Evolutionary conservation across 2,797 vertebrate genomes (phyloP).

Genomic region (Vultur gryphus): DNA sequence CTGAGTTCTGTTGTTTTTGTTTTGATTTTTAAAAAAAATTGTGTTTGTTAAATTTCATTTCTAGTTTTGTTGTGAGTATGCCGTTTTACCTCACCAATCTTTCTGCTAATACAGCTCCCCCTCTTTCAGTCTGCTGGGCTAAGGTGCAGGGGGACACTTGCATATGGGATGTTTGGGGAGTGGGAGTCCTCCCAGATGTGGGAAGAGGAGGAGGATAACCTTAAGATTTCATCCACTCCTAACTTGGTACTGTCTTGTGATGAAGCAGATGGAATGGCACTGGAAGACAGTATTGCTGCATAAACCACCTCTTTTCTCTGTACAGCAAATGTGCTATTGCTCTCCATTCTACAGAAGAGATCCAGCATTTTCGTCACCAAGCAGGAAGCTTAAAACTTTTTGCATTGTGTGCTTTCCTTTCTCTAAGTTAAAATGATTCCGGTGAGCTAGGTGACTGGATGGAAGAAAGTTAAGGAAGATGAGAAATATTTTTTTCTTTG

Average conservation of each 20-base stretch:
- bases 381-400: background rate
- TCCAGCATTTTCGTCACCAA: background rate
- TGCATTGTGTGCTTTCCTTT: background rate
- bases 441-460: background rate
- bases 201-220: background rate
- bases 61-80: conserved; percentile 60
- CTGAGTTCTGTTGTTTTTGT: conserved; percentile 58
- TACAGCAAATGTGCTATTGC: background rate
- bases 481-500: background rate
- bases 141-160: conserved; percentile 32
- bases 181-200: background rate
- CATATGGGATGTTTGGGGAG: background rate
- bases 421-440: background rate
- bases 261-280: background rate
- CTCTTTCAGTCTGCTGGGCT: conserved; percentile 78
- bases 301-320: background rate
- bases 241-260: background rate
- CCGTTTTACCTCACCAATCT: conserved; percentile 73
- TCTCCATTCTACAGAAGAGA: background rate
- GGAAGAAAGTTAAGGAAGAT: background rate
- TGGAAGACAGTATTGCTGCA: background rate
- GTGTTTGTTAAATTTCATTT: conserved; percentile 63
- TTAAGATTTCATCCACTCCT: background rate
- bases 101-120: conserved; percentile 72
- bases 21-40: background rate